Base-by-base conservation (phyloP, 2,797 vertebrate species). In the Myotis daubentonii region DNA sequence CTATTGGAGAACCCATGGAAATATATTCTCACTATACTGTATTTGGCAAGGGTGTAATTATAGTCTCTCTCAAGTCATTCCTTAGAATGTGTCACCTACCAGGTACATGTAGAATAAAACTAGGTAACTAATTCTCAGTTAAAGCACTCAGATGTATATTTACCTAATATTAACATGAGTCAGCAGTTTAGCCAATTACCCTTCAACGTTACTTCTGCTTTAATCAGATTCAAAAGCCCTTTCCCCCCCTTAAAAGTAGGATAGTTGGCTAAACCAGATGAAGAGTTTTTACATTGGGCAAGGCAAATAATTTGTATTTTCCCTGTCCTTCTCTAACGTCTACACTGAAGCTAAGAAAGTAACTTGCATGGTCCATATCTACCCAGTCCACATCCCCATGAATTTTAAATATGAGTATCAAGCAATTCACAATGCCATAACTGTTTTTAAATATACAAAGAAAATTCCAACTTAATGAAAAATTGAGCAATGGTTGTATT, bases 201-300 rank as follows among this genome's bases (percentile, higher is more conserved):
- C 49, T 94, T 95, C 82, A 93, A 90, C 57, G 86, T 86, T 68
- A 92, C 41, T 71, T 91, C 71, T 89, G 19, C 55, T 92, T 74
- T 85, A 51, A 78, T 8, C 25, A 82, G 51, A 85, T 83, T 85
- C 38, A 89, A 95, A 75, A 17, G 16, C 49, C 23, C 51, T 33
- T 44, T 25, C 15, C 20, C 38, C n/a, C 19, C 30, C 12, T 75
- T 79, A 75, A 51, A 89, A 86, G 70, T 33, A 94, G 36, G 55
- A 72, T 12, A 68, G 44, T 7, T 78, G 30, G 75, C 70, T 89
- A 96, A 60, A 25, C 19, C 65, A 76, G 33, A 82, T n/a, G 22
- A 86, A 87, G 36, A 78, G 78, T 89, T 93, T 70, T 62, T 78
- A 93, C 71, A 5, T 13, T 70, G 47, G 44, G 49, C 47, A 85